Evolutionary conservation across 2,113 vertebrate species (phyloP), one percentile per base, ranked within the genome.

Genomic region (Xyrauchen texanus): DNA sequence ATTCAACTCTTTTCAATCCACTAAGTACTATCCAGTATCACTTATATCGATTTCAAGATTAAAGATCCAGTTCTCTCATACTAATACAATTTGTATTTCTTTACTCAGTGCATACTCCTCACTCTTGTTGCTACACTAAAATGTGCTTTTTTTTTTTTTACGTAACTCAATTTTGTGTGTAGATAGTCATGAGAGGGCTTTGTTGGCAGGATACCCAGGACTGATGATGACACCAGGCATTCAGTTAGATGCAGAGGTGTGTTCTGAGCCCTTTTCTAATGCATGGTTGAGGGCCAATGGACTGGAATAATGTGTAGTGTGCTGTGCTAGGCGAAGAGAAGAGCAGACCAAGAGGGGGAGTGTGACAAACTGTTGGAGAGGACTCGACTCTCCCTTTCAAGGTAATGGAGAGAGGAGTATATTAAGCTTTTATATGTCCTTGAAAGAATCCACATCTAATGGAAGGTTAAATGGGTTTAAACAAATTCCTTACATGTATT

Each of bases 281-380:
- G 7, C 51, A 67, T 47, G 6, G 42, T 57, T 42, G 62, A 63
- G 64, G 53, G 61, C 70, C 79, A 83, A 83, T 80, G 47, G 79
- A 80, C 76, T 85, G 81, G 69, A 76, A 81, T 79, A 77, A 83
- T 83, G 71, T 77, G 63, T 68, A 72, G 34, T 63, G 49, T 57
- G 15, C 21, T 57, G 60, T 44, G 58, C 13, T 12, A 53, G 13
- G 47, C 46, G 16, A 46, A 75, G 34, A 79, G 49, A 61, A 6
- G 58, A 42, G 79, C 21, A 11, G 69, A 34, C 21, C 21, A n/a
- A 10, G 12, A 2, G 13, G 44, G 21, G 42, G 21, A 10, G 46
- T 13, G 9, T 13, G 60, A 61, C 47, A 42, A 53, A 34, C 13
- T 49, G 9, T 10, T 11, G 47, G n/a, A 51, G 34, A 68, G 15